Evolutionary conservation across 2,888 invertebrate species (phyloP).

Genomic region (Tubiluchus corallicola): DNA sequence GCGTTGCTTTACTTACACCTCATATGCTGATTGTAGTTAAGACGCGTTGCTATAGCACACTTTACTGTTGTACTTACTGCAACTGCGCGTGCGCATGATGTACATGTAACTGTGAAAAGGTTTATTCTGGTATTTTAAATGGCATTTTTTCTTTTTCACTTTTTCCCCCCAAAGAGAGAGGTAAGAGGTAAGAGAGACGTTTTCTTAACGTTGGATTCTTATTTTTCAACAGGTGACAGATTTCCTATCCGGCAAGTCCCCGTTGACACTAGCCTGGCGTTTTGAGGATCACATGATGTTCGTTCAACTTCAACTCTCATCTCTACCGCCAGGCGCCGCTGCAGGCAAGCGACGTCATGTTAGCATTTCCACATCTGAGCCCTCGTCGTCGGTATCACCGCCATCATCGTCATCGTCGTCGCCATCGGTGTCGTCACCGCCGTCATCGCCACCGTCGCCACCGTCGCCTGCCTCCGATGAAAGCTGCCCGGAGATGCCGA

Average conservation of each 20-base stretch:
- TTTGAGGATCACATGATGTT: constrained; percentile 95
- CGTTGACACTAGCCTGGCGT: constrained; percentile 80
- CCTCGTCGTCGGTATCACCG: constrained; percentile 17
- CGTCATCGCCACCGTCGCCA: constrained; percentile 11
- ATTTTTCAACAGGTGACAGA: constrained; percentile 84
- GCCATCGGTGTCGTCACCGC: constrained; percentile 30
- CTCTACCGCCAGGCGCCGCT: constrained; percentile 44
- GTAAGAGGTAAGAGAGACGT: too few species aligned
- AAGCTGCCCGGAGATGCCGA: constrained; percentile 15
- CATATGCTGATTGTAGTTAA: too few species aligned
- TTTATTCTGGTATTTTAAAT: too few species aligned
- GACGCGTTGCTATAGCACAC: too few species aligned
- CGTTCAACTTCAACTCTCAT: constrained; percentile 79
- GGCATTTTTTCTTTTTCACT: too few species aligned
- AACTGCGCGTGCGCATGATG: too few species aligned
- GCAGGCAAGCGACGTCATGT: constrained; percentile 13
- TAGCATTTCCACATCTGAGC: constrained; percentile 12
- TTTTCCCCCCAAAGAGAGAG: too few species aligned
- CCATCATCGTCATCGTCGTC: constrained; percentile 8
- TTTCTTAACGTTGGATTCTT: too few species aligned
- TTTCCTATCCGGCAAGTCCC: constrained; percentile 82
- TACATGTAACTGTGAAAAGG: too few species aligned
- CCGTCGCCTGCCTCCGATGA: constrained; percentile 16
- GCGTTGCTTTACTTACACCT: too few species aligned
- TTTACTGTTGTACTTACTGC: too few species aligned